Base-by-base conservation (phyloP, 37 sponge, comb jelly and placozoan species). In the Cliona cf. orientalis region DNA sequence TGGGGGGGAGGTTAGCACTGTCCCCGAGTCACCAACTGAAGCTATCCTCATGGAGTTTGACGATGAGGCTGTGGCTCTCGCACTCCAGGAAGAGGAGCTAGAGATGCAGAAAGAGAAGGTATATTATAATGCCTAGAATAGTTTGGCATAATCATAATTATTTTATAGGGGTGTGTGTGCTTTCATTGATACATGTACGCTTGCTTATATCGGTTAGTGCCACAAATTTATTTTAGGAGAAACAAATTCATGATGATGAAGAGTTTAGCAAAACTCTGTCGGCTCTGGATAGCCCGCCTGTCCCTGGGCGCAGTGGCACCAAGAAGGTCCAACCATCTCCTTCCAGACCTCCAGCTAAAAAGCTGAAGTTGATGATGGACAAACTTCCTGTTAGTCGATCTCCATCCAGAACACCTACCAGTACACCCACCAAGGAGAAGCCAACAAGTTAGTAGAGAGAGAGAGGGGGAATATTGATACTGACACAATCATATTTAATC, bases 311-410 rank as follows among this genome's bases (percentile, higher is more conserved):
- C 53, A 49, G 14, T 49, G 14, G 14, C 53, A 45, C 55, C 9
- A 56, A 59, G 36, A 29, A 7, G 28, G 6, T 25, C 53, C 2
- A 28, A 57, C 2, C 31, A 29, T 19, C 57, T 25, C 1, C 60
- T 1, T 57, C 35, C 34, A 57, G 31, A 9, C 65, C 75, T 34
- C 82, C 82, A 2, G 67, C 55, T 9, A 80, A 88, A 63, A 81
- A 88, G 56, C 53, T 81, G 42, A 88, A 81, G 64, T 37, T 61
- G 69, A 67, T 76, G 75, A 58, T 74, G 44, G 76, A 81, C 37
- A 74, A 75, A 75, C 65, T 65, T 2, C 45, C 41, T 17, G 26
- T 29, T 0, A 53, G 33, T 28, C 31, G 36, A 32, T 42, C 72
- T 62, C 45, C 70, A 4, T 43, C 79, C 1, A 42, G 73, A 31